A percentile compares a stretch with the other conserved stretches of the same genome.
Conservation (phyloP, 2,113 vertebrate genomes). For the Cisticola juncidis region DNA sequence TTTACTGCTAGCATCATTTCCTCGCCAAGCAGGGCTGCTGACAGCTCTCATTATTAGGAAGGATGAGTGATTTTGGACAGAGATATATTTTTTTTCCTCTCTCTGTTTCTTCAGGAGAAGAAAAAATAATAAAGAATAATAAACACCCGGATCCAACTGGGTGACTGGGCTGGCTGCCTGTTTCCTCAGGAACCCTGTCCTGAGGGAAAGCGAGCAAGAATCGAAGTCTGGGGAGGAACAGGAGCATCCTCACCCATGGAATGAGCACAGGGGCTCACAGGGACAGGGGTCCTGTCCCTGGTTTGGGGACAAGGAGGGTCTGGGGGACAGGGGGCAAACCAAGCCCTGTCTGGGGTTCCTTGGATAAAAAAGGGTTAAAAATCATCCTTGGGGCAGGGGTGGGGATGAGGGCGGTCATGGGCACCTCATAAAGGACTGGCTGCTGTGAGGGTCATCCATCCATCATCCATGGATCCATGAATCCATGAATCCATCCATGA, state of each 20-base stretch:
- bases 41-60: constrained; percentile 78
- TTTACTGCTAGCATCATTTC: constrained; percentile 79
- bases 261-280: not conserved
- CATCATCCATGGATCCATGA: not conserved
- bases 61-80: constrained; percentile 78
- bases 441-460: not conserved
- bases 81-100: constrained; percentile 35
- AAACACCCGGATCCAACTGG: not conserved
- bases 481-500: not conserved
- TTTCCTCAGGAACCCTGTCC: not conserved
- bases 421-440: not conserved
- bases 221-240: accelerated
- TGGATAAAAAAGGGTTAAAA: not conserved
- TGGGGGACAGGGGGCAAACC: not conserved
- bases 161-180: not conserved
- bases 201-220: not conserved
- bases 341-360: not conserved
- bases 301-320: not conserved
- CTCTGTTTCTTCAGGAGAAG: not conserved
- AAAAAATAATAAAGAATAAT: not conserved
- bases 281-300: not conserved
- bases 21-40: constrained; percentile 66
- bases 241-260: not conserved
- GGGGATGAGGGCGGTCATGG: not conserved
- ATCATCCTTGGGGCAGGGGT: accelerated